Evolutionary conservation across 2,797 vertebrate genomes (phyloP).

Genomic region (Allobates femoralis): DNA sequence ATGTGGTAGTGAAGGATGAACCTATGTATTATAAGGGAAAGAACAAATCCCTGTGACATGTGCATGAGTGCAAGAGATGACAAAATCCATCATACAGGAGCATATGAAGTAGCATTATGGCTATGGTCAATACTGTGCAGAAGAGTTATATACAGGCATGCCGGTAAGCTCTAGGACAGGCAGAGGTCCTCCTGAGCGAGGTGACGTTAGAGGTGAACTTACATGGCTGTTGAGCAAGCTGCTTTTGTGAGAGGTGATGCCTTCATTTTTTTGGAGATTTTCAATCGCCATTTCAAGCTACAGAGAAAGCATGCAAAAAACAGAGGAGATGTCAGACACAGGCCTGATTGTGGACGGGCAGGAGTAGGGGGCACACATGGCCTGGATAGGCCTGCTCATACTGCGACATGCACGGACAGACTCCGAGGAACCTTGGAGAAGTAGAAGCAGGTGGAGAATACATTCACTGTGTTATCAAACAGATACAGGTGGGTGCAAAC

Average conservation of each 20-base stretch:
- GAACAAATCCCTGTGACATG: too few species aligned
- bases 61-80: too few species aligned
- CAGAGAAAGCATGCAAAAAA: conserved; percentile 83
- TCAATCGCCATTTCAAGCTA: conserved; percentile 99
- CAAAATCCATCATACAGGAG: background rate
- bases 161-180: conserved; percentile 23
- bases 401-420: conserved; percentile 25
- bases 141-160: conserved; percentile 46
- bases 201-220: conserved; percentile 80
- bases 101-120: background rate
- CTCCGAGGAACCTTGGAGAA: background rate
- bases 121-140: background rate
- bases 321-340: conserved; percentile 90
- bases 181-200: background rate
- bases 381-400: background rate
- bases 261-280: conserved; percentile 99
- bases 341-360: conserved; percentile 64
- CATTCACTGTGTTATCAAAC: conserved; percentile 1
- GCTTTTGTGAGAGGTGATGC: conserved; percentile 99
- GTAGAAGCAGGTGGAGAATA: conserved; percentile 7
- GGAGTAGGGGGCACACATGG: conserved; percentile 6
- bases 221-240: conserved; percentile 99
- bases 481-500: background rate
- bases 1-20: too few species aligned
- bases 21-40: too few species aligned